Evolutionary conservation across 2,797 vertebrate genomes (phyloP).

Genomic region (Acanthurus tractus): DNA sequence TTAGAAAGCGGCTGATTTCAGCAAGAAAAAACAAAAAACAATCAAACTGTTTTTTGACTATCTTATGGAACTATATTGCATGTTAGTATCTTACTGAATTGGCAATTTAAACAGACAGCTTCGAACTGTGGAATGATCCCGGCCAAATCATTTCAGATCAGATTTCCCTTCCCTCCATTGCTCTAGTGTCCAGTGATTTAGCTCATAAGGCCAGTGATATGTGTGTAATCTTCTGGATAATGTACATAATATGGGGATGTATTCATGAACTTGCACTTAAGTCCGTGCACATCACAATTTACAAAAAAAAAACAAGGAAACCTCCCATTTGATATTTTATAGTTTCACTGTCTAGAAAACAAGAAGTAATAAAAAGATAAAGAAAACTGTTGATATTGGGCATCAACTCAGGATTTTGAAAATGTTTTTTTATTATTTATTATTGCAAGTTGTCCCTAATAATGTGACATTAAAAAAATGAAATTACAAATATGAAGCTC

Average conservation of each 20-base stretch:
- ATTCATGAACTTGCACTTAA: no score
- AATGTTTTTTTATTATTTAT: neutral
- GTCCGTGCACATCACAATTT: slow-evolving; percentile 3
- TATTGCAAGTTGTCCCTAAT: neutral
- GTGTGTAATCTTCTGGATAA: slow-evolving; percentile 8
- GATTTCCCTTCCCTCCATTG: no score
- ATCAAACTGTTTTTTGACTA: neutral
- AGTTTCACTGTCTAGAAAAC: neutral
- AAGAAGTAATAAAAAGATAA: neutral
- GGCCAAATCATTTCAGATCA: no score
- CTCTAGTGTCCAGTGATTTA: slow-evolving; percentile 4
- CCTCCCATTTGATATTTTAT: no score
- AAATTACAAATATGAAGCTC: slow-evolving; percentile 12
- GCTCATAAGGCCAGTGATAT: slow-evolving; percentile 8
- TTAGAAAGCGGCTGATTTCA: no score
- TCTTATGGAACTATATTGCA: neutral
- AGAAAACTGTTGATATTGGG: neutral
- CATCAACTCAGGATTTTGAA: neutral
- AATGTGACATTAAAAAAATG: slow-evolving; percentile 8
- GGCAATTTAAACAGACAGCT: neutral
- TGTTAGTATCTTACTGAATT: neutral
- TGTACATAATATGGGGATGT: no score
- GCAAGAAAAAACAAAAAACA: no score
- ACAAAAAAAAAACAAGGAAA: no score
- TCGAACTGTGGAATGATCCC: slow-evolving; percentile 1